phyloP scores from a whole-genome alignment of 2,888 invertebrate species.

The Amphipyra berbera region DNA sequence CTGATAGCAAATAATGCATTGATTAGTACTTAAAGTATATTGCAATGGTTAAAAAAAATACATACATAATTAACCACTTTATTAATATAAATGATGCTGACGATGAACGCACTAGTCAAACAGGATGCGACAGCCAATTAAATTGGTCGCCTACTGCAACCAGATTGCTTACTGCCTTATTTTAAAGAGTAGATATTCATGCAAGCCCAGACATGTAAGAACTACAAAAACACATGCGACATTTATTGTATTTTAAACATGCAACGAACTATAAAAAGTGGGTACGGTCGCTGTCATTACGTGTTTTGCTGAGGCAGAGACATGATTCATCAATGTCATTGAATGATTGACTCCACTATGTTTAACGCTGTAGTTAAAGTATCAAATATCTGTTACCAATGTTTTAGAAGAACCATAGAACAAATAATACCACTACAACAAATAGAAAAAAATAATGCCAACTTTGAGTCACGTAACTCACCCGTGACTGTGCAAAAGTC shows the following conservation, averaged over 20 bases:
- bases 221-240: constrained; percentile 19
- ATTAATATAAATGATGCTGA: background rate
- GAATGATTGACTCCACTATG: constrained; percentile 35
- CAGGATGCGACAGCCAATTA: background rate
- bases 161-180: background rate
- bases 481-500: constrained; percentile 1
- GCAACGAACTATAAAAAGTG: constrained; percentile 38
- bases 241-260: constrained; percentile 18
- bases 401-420: constrained; percentile 3
- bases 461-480: constrained; percentile 1
- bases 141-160: background rate
- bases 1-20: background rate
- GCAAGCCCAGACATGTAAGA: background rate
- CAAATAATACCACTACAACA: constrained; percentile 18
- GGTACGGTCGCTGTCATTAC: constrained; percentile 33
- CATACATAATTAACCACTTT: no score
- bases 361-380: constrained; percentile 30
- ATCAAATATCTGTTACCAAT: constrained; percentile 22
- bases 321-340: constrained; percentile 55
- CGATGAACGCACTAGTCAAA: background rate
- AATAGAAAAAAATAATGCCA: background rate
- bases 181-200: background rate
- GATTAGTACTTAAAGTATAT: background rate
- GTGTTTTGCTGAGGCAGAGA: constrained; percentile 35
- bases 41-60: background rate